phyloP scores from a whole-genome alignment of 2,797 vertebrate genomes.

The Enteromius mattozi region DNA sequence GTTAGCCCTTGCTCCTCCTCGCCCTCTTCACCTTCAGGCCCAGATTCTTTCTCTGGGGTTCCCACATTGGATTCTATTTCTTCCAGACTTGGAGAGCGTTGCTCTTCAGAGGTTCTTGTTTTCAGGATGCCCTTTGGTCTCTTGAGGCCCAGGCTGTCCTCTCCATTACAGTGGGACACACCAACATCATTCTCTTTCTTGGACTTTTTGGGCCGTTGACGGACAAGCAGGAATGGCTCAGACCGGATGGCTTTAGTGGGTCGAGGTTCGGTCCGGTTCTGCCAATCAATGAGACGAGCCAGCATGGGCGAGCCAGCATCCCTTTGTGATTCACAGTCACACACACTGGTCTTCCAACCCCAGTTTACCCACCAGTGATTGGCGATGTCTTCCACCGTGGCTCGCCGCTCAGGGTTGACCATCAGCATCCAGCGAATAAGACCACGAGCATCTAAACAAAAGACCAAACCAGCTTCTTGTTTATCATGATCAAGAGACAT shows the following conservation, averaged over 20 bases:
- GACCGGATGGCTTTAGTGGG: slow-evolving; percentile 75
- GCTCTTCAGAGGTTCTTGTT: slow-evolving; percentile 89
- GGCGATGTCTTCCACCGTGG: slow-evolving; percentile 97
- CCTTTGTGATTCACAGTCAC: slow-evolving; percentile 90
- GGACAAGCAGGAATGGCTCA: slow-evolving; percentile 77
- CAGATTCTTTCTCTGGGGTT: slow-evolving; percentile 75
- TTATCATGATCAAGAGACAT: neutral
- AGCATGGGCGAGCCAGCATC: slow-evolving; percentile 91
- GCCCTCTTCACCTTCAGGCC: slow-evolving; percentile 69
- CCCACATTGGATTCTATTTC: slow-evolving; percentile 79
- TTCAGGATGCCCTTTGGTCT: slow-evolving; percentile 97
- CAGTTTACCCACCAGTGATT: slow-evolving; percentile 99
- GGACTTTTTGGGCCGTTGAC: slow-evolving; percentile 93
- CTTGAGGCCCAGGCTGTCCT: slow-evolving; percentile 87
- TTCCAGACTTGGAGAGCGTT: slow-evolving; percentile 84
- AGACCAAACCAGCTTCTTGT: neutral
- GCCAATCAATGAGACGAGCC: slow-evolving; percentile 96
- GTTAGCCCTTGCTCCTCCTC: slow-evolving; percentile 72
- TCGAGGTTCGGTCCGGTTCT: slow-evolving; percentile 91
- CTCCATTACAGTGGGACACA: slow-evolving; percentile 76
- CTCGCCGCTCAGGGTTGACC: slow-evolving; percentile 96
- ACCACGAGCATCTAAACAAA: slow-evolving; percentile 88
- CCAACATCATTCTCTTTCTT: slow-evolving; percentile 93
- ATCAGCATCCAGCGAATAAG: slow-evolving; percentile 99
- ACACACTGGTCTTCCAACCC: slow-evolving; percentile 97